Conservation (phyloP, 2,113 vertebrate species). For the Cyanoliseus patagonus region DNA sequence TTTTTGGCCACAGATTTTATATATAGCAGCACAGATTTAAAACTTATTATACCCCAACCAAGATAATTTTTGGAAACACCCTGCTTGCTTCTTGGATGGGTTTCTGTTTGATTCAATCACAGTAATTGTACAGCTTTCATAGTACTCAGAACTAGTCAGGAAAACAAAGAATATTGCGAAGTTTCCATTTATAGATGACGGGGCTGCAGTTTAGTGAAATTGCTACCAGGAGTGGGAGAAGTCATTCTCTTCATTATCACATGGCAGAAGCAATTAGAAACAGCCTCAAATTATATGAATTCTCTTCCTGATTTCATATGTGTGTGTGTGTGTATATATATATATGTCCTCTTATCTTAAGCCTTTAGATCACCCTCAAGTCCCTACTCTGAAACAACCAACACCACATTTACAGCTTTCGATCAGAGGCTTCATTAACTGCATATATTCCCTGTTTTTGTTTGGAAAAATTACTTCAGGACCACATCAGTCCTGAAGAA, state of each 20-base stretch:
- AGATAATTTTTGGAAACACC: slow-evolving; percentile 21
- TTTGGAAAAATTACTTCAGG: background rate
- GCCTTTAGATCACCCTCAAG: background rate
- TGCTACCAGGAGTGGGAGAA: background rate
- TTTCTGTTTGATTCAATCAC: slow-evolving; percentile 16
- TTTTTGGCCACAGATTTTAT: slow-evolving; percentile 38
- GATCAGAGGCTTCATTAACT: background rate
- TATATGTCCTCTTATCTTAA: background rate
- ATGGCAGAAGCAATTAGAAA: background rate
- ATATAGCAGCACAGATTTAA: slow-evolving; percentile 7
- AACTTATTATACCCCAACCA: slow-evolving; percentile 8
- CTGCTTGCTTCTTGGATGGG: slow-evolving; percentile 4
- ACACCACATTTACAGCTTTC: background rate
- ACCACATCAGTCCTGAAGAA: background rate
- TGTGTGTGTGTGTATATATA: rapidly evolving
- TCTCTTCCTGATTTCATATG: background rate
- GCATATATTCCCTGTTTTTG: background rate
- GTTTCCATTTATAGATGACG: slow-evolving; percentile 16
- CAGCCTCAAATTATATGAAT: background rate
- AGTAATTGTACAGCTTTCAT: slow-evolving; percentile 25
- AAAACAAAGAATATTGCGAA: background rate
- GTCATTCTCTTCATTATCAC: background rate
- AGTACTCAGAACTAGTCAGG: background rate
- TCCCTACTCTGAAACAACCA: background rate
- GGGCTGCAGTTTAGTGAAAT: background rate